Evolutionary conservation across 1,140 invertebrate genomes (phyloP).

Genomic region (Drosophila kanapiae): DNA sequence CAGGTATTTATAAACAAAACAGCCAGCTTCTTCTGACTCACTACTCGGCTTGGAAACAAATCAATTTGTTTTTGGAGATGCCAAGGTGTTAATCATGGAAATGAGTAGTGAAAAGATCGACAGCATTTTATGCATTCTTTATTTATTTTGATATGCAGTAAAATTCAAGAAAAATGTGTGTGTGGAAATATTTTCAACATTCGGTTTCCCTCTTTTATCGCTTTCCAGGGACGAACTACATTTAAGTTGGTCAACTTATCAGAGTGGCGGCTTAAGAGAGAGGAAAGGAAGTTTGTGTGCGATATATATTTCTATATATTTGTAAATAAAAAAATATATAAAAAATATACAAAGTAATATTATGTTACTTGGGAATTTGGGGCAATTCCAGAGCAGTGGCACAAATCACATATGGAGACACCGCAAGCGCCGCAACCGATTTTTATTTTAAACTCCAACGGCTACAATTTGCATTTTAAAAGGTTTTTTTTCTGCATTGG

Average conservation of each 20-base stretch:
- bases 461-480: conserved; percentile 72
- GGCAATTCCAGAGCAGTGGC: conserved; percentile 4
- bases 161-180: not conserved
- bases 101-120: not conserved
- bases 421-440: conserved; percentile 43
- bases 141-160: conserved; percentile 33
- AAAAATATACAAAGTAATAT: conserved; percentile 1
- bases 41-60: conserved; percentile 43
- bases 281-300: conserved; percentile 54
- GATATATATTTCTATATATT: conserved; percentile 9
- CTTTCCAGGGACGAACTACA: conserved; percentile 23
- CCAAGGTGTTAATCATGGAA: conserved; percentile 63
- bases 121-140: conserved; percentile 22
- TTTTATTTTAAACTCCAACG: conserved; percentile 67
- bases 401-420: conserved; percentile 6
- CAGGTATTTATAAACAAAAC: conserved; percentile 27
- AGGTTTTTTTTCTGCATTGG: conserved; percentile 28
- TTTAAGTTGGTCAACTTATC: conserved; percentile 63
- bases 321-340: not conserved
- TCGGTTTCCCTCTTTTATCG: conserved; percentile 45
- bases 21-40: conserved; percentile 45
- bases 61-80: conserved; percentile 46
- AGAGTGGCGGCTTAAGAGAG: conserved; percentile 14
- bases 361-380: conserved; percentile 20
- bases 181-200: conserved; percentile 26